Percentiles rank a stretch among this genome's conserved stretches.
phyloP scores from a whole-genome alignment of 2,888 invertebrate species.

The Hyppa rectilinea region DNA sequence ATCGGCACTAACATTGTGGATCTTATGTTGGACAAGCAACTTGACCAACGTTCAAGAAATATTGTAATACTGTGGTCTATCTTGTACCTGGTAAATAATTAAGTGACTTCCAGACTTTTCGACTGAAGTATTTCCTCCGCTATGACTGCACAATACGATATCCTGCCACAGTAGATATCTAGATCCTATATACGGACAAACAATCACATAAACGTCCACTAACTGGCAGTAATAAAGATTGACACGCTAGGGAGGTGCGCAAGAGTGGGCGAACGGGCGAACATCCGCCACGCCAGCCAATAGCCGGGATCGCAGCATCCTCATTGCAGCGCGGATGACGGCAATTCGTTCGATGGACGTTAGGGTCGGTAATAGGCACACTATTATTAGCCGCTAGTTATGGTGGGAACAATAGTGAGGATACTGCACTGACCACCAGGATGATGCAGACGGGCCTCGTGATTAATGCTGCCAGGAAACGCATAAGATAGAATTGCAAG shows the following conservation, averaged over 20 bases:
- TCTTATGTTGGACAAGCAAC: no score
- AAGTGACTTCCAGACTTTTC: no score
- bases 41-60: no score
- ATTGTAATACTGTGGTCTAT: no score
- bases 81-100: no score
- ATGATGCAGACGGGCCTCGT: background rate
- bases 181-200: conserved; percentile 16
- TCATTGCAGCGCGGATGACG: conserved; percentile 84
- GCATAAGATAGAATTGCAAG: background rate
- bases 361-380: conserved; percentile 43
- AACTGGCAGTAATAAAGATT: conserved; percentile 67
- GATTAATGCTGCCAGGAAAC: conserved; percentile 17
- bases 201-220: conserved; percentile 37
- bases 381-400: conserved; percentile 34
- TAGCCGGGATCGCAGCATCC: conserved; percentile 81
- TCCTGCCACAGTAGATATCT: conserved; percentile 25
- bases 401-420: conserved; percentile 44
- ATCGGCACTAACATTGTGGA: no score
- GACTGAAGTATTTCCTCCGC: no score
- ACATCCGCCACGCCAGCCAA: conserved; percentile 77
- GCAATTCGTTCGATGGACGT: conserved; percentile 71
- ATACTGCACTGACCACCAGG: conserved; percentile 4
- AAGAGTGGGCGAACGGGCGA: conserved; percentile 67
- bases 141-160: no score
- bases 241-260: conserved; percentile 69